phyloP scores from a whole-genome alignment of 2,888 invertebrate species.

The Rhingia rostrata region DNA sequence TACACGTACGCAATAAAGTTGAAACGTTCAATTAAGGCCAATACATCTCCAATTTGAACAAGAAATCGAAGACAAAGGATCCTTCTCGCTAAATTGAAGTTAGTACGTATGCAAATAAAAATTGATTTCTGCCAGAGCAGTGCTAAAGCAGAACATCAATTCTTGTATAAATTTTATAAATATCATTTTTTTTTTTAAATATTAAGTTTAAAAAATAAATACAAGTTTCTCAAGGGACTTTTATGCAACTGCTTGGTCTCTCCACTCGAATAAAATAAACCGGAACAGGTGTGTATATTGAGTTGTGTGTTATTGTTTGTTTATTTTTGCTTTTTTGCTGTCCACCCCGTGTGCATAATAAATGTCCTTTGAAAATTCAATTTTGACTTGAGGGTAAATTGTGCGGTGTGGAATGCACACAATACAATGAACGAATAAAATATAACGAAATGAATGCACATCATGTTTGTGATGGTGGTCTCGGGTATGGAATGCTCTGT shows the following conservation, averaged over 20 bases:
- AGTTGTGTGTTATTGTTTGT: constrained; percentile 1
- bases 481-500: background rate
- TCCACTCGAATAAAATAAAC: background rate
- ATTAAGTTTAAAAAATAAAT: background rate
- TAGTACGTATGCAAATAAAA: background rate
- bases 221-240: background rate
- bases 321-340: background rate
- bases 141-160: background rate
- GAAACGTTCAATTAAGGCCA: background rate
- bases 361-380: constrained; percentile 52
- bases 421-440: background rate
- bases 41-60: background rate
- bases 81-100: background rate
- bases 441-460: background rate
- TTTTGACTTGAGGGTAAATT: constrained; percentile 28
- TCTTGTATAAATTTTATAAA: background rate
- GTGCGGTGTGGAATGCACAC: constrained; percentile 1
- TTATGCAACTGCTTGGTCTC: background rate
- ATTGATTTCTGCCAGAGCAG: background rate
- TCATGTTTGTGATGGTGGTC: background rate
- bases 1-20: background rate
- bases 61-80: background rate
- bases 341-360: constrained; percentile 24
- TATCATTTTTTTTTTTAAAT: background rate
- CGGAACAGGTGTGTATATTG: constrained; percentile 22